Evolutionary conservation across 2,888 invertebrate genomes (phyloP), one percentile per base, ranked within the genome.

Genomic region (Asteroscopus sphinx): DNA sequence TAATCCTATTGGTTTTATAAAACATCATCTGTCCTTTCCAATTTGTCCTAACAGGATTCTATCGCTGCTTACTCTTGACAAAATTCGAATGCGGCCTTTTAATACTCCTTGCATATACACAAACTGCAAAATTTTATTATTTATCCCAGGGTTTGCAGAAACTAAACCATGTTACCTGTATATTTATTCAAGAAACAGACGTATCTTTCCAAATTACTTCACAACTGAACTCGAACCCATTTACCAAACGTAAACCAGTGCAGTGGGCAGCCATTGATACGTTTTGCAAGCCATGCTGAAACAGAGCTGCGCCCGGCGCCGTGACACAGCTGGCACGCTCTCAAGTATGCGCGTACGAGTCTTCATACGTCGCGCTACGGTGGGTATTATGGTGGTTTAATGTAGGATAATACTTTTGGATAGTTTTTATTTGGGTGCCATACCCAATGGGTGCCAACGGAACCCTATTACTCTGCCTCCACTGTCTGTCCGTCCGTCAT

Each of bases 271-370:
- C 55, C 78, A 76, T 82, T 80, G 75, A 82, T 80, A 77, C 58
- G 52, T 71, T 76, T 80, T 73, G 77, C 75, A 79, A 80, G 68
- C 46, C 56, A 44, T 64, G 73, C 66, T 76, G 73, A 73, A 79
- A 77, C 71, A 68, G 76, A 71, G 60, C 51, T 54, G 70, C 53
- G 62, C 69, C 80, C 51, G 53, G 70, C 53, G 62, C 69, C 80
- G 68, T 77, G 82, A 79, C 81, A 79, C 67, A 76, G 57, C 82
- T 85, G 85, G 85, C 85, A 79, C 33, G 5, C 49, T 35, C 59
- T 80, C 87, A 85, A 85, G 49, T 80, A 85, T 81, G 82, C 73
- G 66, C 41, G 26, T 28, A 56, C 55, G 56, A 52, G 46, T 46
- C 8, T 58, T 72, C 44, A 52, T 59, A 39, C 36, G 53, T 37